Evolutionary conservation across 2,113 vertebrate genomes (phyloP).

Genomic region (Menidia beryllina): DNA sequence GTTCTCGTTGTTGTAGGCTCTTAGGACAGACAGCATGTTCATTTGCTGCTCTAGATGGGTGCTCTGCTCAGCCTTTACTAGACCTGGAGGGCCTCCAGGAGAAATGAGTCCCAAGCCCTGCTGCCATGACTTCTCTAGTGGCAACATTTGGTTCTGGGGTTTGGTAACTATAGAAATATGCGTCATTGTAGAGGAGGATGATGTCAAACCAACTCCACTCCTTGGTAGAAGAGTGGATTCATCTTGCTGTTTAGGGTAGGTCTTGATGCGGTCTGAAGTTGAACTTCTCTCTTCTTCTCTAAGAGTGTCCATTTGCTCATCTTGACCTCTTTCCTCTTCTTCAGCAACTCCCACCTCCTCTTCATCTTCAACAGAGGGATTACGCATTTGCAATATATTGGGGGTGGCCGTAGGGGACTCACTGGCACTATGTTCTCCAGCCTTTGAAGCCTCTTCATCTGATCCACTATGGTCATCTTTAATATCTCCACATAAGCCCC

Average conservation of each 20-base stretch:
- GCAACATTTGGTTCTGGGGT: slow-evolving; percentile 78
- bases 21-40: slow-evolving; percentile 97
- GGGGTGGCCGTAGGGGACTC: slow-evolving; percentile 80
- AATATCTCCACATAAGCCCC: slow-evolving; percentile 88
- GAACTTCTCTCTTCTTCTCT: slow-evolving; percentile 69
- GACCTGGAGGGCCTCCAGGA: slow-evolving; percentile 85
- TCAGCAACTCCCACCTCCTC: slow-evolving; percentile 71
- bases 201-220: slow-evolving; percentile 68
- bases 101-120: slow-evolving; percentile 86
- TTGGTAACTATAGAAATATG: slow-evolving; percentile 61
- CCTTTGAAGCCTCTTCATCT: slow-evolving; percentile 86
- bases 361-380: slow-evolving; percentile 77
- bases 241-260: slow-evolving; percentile 72
- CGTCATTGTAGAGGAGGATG: slow-evolving; percentile 58
- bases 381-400: slow-evolving; percentile 64
- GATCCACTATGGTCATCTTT: slow-evolving; percentile 88
- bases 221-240: slow-evolving; percentile 69
- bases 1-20: slow-evolving; percentile 96
- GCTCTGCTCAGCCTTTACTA: slow-evolving; percentile 90
- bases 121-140: slow-evolving; percentile 93
- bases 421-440: slow-evolving; percentile 71
- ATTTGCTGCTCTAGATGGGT: slow-evolving; percentile 93
- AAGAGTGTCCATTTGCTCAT: slow-evolving; percentile 73
- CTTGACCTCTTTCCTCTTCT: slow-evolving; percentile 74
- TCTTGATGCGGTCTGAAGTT: slow-evolving; percentile 67